phyloP scores from a whole-genome alignment of 2,888 invertebrate species.

The Argyresthia goedartella region DNA sequence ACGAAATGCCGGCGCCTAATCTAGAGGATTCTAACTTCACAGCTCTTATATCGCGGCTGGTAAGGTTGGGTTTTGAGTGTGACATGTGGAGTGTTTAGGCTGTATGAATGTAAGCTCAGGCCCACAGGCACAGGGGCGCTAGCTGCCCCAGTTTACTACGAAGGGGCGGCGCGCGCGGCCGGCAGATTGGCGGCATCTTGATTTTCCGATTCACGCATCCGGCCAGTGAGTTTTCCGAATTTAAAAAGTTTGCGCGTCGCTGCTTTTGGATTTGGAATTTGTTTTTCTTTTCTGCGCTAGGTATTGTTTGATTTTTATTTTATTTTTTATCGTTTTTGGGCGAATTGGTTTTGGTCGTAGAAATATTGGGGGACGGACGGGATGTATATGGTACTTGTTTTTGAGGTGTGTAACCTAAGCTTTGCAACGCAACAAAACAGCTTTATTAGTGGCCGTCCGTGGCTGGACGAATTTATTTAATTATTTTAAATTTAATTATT shows the following conservation, averaged over 20 bases:
- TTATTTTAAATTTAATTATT: too few species aligned
- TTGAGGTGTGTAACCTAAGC: too few species aligned
- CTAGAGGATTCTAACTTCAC: not conserved
- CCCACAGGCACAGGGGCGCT: conserved; percentile 6
- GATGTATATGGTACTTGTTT: too few species aligned
- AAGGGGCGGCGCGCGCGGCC: conserved; percentile 33
- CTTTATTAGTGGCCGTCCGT: too few species aligned
- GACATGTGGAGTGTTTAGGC: not conserved
- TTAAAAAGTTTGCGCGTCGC: not conserved
- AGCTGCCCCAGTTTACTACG: conserved; percentile 33
- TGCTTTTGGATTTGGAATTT: not conserved
- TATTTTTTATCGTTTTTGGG: not conserved
- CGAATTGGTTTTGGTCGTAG: too few species aligned
- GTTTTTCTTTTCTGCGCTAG: not conserved
- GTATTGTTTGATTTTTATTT: not conserved
- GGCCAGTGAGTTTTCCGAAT: conserved; percentile 7
- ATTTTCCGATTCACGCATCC: conserved; percentile 2
- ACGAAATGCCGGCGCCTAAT: not conserved
- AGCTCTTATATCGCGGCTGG: too few species aligned
- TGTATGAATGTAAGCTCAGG: not conserved
- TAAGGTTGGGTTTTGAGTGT: not conserved
- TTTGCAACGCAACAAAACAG: too few species aligned
- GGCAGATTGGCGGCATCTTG: not conserved
- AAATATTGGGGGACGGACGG: too few species aligned
- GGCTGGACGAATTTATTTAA: too few species aligned